Evolutionary conservation across 30 jellyfish, hydroid and myxozoan species (phyloP), one percentile per base, ranked within the genome.

Genomic region (Cassiopea xamachana): DNA sequence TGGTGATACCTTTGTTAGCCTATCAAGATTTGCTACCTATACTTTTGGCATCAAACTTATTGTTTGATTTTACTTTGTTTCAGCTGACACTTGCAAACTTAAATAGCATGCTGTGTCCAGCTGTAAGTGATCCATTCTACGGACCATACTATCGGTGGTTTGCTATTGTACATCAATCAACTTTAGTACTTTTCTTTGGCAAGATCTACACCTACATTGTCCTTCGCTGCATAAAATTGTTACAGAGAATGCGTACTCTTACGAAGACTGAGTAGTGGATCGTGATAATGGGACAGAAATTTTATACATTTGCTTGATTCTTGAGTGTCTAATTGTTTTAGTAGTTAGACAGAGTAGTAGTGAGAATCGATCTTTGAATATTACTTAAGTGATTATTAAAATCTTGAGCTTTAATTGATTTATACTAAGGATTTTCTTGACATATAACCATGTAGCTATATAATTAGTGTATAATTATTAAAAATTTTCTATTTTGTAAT

Each of bases 91-190:
- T 96, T 81, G 99, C 93, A 61, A 96, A 96, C 73, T 69, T 96
- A 83, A 96, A 96, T 90, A 96, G 68, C 86, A 92, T 96, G 98
- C 94, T 96, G 27, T 96, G 99, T 73, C 99, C 99, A 0, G 99
- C 98, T 19, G 87, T 96, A 59, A 87, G 97, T 47, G 99, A 96
- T 80, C 99, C 99, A 46, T 96, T 96, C 70, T 73, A 87, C 46
- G 99, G 99, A 9, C 97, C 98, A 14, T 77, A 92, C 80, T 96
- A 92, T 83, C 97, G 99, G 8, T 96, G 99, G 99, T 92, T 90
- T 75, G 99, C 99, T 2, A 89, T 96, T 84, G 93, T 96, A n/a
- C 99, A 96, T 80, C 99, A 96, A 70, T 75, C 97, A 14, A 50
- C 84, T 10, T 85, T 96, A 75, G 93, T 89, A 47, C 77, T 96